Conservation (phyloP, 2,113 vertebrate species). For the Stegastes partitus region DNA sequence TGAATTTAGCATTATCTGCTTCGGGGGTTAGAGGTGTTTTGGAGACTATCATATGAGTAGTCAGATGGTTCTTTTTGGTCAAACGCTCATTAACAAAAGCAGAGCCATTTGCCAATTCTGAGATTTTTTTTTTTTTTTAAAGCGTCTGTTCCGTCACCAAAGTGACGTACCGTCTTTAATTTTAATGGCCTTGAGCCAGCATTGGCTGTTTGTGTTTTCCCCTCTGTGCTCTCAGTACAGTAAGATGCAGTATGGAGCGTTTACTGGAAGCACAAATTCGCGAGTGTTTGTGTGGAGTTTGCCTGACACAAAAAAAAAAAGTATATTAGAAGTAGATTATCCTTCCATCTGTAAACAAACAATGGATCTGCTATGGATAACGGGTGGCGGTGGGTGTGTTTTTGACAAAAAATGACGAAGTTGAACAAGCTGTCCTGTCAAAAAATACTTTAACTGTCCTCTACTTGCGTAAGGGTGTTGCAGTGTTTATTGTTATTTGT, state of each 20-base stretch:
- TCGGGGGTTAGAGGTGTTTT: slow-evolving; percentile 78
- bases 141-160: slow-evolving; percentile 38
- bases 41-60: slow-evolving; percentile 80
- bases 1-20: slow-evolving; percentile 83
- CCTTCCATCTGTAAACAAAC: slow-evolving; percentile 68
- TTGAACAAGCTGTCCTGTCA: slow-evolving; percentile 76
- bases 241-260: slow-evolving; percentile 34
- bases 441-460: slow-evolving; percentile 61
- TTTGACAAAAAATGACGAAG: slow-evolving; percentile 69
- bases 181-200: slow-evolving; percentile 31
- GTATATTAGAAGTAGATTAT: slow-evolving; percentile 62
- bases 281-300: slow-evolving; percentile 48
- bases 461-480: slow-evolving; percentile 50
- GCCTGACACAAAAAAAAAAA: slow-evolving; percentile 53
- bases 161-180: slow-evolving; percentile 55
- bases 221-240: neutral
- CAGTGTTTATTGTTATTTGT: slow-evolving; percentile 74
- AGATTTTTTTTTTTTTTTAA: slow-evolving; percentile 51
- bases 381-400: slow-evolving; percentile 64
- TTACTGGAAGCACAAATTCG: slow-evolving; percentile 28
- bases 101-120: slow-evolving; percentile 55
- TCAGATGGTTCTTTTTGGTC: slow-evolving; percentile 82
- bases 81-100: slow-evolving; percentile 80
- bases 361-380: slow-evolving; percentile 66
- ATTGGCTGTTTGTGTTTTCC: slow-evolving; percentile 37